Percentiles rank a stretch among this genome's conserved stretches.
These are phyloP conservation scores for Clarias laeviceps DNA, from an alignment of 2,797 vertebrate species.

Conservation along the genomic window DNA sequence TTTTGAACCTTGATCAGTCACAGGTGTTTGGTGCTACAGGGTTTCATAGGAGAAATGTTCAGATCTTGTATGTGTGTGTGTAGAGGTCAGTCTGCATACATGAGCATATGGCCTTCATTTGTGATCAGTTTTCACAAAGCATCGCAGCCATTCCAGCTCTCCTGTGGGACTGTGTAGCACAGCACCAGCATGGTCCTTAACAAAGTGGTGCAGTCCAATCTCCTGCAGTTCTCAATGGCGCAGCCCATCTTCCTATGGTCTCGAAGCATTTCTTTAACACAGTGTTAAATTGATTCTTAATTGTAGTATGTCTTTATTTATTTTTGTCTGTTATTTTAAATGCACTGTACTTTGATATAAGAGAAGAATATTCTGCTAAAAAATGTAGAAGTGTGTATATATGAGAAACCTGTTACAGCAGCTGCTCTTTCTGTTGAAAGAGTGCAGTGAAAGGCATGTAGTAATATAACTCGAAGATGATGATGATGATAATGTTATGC, in stretches of 20 bases:
- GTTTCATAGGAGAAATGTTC: not conserved
- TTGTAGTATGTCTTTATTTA: constrained; percentile 77
- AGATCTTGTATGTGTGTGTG: not conserved
- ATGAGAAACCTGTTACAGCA: constrained; percentile 62
- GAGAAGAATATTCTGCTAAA: constrained; percentile 67
- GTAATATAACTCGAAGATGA: constrained; percentile 38
- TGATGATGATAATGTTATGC: constrained; percentile 33
- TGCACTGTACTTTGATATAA: constrained; percentile 69
- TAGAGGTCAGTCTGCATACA: not conserved
- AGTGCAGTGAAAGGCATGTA: constrained; percentile 45
- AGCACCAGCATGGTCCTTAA: constrained; percentile 36
- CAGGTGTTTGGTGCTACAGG: constrained; percentile 8
- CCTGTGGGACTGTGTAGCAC: constrained; percentile 41
- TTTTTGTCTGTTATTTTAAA: constrained; percentile 73
- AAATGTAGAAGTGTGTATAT: constrained; percentile 73
- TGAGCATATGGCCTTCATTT: not conserved
- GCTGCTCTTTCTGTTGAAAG: constrained; percentile 55
- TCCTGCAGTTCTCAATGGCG: constrained; percentile 1
- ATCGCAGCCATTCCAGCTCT: constrained; percentile 27
- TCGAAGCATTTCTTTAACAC: constrained; percentile 68
- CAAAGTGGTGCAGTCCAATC: constrained; percentile 14
- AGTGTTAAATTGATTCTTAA: constrained; percentile 64
- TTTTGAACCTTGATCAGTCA: constrained; percentile 6
- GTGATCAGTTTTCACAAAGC: not conserved
- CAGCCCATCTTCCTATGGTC: constrained; percentile 45